Evolutionary conservation across 2,888 invertebrate species (phyloP).

Genomic region (Trachelus tabidus): DNA sequence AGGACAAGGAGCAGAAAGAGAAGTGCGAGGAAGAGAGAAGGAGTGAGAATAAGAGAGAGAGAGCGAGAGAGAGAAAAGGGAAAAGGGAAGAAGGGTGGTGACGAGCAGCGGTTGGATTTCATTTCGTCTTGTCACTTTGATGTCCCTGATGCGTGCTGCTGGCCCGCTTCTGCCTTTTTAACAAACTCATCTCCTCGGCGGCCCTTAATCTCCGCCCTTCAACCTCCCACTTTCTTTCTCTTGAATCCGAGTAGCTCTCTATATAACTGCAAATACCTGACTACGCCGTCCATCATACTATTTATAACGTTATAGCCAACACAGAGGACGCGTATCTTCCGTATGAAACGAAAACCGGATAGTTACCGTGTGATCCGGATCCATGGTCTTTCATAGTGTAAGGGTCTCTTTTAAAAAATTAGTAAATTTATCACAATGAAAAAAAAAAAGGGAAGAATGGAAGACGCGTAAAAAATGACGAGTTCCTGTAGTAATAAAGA

Average conservation of each 20-base stretch:
- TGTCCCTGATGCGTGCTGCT: constrained; percentile 67
- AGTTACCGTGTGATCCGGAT: too few species aligned
- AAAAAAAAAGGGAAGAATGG: too few species aligned
- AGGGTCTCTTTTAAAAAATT: too few species aligned
- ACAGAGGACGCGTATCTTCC: neutral
- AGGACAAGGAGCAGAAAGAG: constrained; percentile 17
- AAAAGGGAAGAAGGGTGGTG: constrained; percentile 29
- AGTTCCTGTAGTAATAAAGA: too few species aligned
- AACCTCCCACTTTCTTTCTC: constrained; percentile 39
- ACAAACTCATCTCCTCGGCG: constrained; percentile 67
- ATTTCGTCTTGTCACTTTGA: constrained; percentile 67
- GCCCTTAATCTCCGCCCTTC: constrained; percentile 65
- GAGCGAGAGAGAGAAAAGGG: neutral
- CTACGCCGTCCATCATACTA: constrained; percentile 35
- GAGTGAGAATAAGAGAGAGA: constrained; percentile 29
- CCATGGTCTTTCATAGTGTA: too few species aligned
- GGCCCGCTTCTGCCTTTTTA: constrained; percentile 67
- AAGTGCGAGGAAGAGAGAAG: constrained; percentile 8
- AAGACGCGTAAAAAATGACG: too few species aligned
- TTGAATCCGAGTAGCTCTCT: constrained; percentile 27
- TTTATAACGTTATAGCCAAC: constrained; percentile 42
- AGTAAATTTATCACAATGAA: too few species aligned
- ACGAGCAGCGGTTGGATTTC: constrained; percentile 64
- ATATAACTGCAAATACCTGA: constrained; percentile 45
- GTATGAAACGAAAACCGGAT: neutral